Conservation (phyloP, 2,113 vertebrate species). For the Paedocypris sp. region DNA sequence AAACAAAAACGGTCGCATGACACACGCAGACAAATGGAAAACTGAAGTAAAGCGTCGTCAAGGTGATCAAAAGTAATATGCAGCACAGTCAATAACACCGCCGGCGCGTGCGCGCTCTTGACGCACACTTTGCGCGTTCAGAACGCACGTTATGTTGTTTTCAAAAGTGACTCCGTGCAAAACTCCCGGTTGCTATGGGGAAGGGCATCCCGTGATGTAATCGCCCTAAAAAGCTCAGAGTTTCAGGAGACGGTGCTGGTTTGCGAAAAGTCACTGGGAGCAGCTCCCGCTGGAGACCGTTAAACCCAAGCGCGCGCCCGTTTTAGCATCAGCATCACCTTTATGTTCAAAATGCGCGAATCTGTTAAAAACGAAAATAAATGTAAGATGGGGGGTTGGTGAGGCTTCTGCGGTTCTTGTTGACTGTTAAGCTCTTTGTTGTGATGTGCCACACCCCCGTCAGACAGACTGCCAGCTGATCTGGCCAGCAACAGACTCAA, state of each 20-base stretch:
- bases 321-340: too few species aligned
- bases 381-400: conserved; percentile 50
- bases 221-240: conserved; percentile 13
- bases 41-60: too few species aligned
- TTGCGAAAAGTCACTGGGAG: conserved; percentile 39
- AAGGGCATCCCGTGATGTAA: conserved; percentile 24
- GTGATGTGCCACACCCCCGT: conserved; percentile 72
- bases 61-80: too few species aligned
- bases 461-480: conserved; percentile 69
- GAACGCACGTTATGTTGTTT: too few species aligned
- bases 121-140: too few species aligned
- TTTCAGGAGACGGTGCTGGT: conserved; percentile 9
- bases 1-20: too few species aligned
- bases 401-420: conserved; percentile 50
- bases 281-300: conserved; percentile 20
- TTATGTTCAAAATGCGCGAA: background rate
- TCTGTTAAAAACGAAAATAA: conserved; percentile 25
- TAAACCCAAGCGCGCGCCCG: too few species aligned
- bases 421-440: conserved; percentile 66
- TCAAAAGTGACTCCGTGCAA: too few species aligned
- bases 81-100: too few species aligned
- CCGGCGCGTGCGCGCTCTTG: too few species aligned
- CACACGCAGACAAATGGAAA: too few species aligned
- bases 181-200: too few species aligned
- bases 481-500: conserved; percentile 78